Base-by-base conservation (phyloP, 2,113 vertebrate genomes). In the Malurus cyaneus region DNA sequence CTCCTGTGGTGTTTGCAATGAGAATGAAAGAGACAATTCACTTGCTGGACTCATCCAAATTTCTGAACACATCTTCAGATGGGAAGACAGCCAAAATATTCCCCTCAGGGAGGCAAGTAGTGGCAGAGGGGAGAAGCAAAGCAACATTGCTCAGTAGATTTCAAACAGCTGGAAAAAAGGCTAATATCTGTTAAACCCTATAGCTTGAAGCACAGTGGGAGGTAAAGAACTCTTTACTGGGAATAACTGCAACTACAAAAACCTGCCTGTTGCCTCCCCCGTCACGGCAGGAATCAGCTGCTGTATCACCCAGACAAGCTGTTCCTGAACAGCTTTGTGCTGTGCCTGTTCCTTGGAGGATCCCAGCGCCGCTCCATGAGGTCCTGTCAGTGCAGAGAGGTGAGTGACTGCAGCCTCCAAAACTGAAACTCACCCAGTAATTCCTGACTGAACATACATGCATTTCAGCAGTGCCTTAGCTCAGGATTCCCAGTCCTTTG, bases 191-290 rank as follows among this genome's bases (percentile, higher is more conserved):
- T 85, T 93, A 92, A 88, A 90, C 47, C 41, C 60, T 50, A 26
- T 61, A 69, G 69, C 81, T 81, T 47, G 11, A n/a, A 67, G 39
- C 3, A 0, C 72, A 54, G 71, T n/a, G 44, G 53, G 69, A 88
- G 52, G 34, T 14, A 67, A 95, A 56, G 12, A 92, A 65, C 50
- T 86, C 72, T 94, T 94, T 91, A 57, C 47, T 76, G 65, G 90
- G 70, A 84, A 80, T 77, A 95, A 73, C 47, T 52, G 1, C 19
- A 49, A 49, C 54, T 70, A 49, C 32, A 52, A 17, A 95, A 93
- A 50, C 5, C 70, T 92, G 44, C 39, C 87, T 78, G n/a, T 42
- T 65, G 39, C 31, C 13, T 73, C 50, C 29, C 18, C 59, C 73
- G 74, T 67, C 65, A 26, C 26, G 21, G 8, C 39, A 77, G 41